Evolutionary conservation across 2,797 vertebrate species (phyloP).

Genomic region (Eulemur albifrons): DNA sequence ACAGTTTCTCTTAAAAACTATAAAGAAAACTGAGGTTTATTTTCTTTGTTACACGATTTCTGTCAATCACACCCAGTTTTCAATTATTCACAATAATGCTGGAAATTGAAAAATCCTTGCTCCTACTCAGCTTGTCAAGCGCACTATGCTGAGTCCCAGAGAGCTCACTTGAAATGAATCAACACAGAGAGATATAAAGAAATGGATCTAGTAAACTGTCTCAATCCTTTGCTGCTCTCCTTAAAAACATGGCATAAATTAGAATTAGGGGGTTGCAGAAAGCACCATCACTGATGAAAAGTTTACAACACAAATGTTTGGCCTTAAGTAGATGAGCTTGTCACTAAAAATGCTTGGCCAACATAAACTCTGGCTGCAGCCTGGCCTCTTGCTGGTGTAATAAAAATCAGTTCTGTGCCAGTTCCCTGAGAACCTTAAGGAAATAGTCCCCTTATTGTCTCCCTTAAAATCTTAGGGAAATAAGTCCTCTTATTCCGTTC

Average conservation of each 20-base stretch:
- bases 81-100: neutral
- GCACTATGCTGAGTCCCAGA: neutral
- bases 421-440: neutral
- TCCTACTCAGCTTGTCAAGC: neutral
- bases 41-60: constrained; percentile 21
- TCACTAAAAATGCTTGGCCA: neutral
- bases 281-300: neutral
- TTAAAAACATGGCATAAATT: neutral
- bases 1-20: constrained; percentile 3
- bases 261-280: neutral
- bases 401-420: neutral
- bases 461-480: neutral
- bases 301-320: neutral
- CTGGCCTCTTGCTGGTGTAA: neutral
- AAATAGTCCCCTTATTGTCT: neutral
- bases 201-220: neutral
- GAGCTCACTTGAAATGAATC: neutral
- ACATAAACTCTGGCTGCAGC: neutral
- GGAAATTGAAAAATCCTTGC: neutral
- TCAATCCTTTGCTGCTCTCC: neutral
- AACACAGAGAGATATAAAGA: neutral
- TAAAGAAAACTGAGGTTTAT: neutral
- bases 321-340: neutral
- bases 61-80: neutral
- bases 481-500: neutral